phyloP scores from a whole-genome alignment of 2,113 vertebrate species.

The Nothocercus nigrocapillus region DNA sequence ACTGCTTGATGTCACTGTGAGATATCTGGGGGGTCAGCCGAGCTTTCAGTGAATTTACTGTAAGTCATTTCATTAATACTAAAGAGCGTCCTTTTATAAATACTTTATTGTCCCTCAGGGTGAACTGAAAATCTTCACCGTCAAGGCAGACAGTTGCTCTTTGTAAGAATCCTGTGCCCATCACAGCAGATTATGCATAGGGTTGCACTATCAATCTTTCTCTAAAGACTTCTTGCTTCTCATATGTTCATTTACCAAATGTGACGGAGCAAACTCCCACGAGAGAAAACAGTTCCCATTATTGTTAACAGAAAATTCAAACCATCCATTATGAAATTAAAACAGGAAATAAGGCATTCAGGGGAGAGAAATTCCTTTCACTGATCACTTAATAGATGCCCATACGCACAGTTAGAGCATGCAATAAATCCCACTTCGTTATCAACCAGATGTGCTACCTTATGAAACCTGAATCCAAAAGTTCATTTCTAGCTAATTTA shows the following conservation, averaged over 20 bases:
- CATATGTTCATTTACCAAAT: rapidly evolving
- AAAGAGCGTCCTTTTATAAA: neutral
- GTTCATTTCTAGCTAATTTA: neutral
- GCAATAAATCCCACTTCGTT: neutral
- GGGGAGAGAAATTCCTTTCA: neutral
- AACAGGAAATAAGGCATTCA: neutral
- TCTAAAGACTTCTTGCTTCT: neutral
- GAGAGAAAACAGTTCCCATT: neutral
- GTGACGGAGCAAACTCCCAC: neutral
- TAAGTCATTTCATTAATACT: neutral
- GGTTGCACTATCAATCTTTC: neutral
- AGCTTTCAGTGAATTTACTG: neutral
- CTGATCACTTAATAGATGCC: neutral
- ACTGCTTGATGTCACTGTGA: neutral
- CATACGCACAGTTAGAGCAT: neutral
- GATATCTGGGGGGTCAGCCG: neutral
- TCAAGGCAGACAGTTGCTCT: neutral
- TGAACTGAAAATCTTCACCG: neutral
- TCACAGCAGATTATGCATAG: neutral
- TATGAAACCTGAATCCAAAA: neutral
- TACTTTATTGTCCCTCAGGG: neutral
- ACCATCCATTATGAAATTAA: slow-evolving; percentile 26
- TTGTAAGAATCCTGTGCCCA: rapidly evolving
- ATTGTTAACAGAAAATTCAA: slow-evolving; percentile 2
- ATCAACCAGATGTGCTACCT: neutral